phyloP scores from a whole-genome alignment of 2,113 vertebrate species.

The Loxodonta africana region DNA sequence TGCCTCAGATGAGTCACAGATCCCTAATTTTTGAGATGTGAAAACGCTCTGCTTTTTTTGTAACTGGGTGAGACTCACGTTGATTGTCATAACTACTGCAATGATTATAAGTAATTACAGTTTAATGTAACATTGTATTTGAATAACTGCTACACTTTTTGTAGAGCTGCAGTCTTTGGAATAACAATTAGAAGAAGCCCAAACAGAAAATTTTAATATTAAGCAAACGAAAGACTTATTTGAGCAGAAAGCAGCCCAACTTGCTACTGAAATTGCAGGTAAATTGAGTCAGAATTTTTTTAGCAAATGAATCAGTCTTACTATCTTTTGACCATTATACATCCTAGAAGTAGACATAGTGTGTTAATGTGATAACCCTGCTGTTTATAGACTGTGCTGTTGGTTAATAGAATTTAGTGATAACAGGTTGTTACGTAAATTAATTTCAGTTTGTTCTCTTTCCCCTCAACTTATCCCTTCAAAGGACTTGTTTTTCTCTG shows the following conservation, averaged over 20 bases:
- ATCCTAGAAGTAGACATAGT: not conserved
- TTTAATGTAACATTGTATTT: slow-evolving; percentile 32
- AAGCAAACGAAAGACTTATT: slow-evolving; percentile 99
- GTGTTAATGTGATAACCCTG: slow-evolving; percentile 49
- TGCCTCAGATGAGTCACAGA: not conserved
- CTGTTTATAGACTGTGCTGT: not conserved
- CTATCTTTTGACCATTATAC: not conserved
- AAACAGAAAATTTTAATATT: slow-evolving; percentile 98
- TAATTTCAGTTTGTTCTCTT: slow-evolving; percentile 34
- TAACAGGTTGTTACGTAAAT: slow-evolving; percentile 29
- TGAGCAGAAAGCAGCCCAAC: slow-evolving; percentile 98
- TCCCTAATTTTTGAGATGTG: slow-evolving; percentile 51
- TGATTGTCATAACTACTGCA: not conserved
- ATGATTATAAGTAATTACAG: slow-evolving; percentile 12
- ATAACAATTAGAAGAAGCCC: slow-evolving; percentile 95
- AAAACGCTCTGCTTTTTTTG: not conserved
- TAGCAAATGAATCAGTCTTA: not conserved
- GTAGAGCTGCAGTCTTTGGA: slow-evolving; percentile 92
- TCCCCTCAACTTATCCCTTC: not conserved
- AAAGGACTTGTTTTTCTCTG: not conserved
- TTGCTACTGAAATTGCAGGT: slow-evolving; percentile 98
- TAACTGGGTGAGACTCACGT: not conserved
- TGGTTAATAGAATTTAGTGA: slow-evolving; percentile 46
- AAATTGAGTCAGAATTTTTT: slow-evolving; percentile 83
- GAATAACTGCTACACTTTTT: slow-evolving; percentile 69